These are phyloP conservation scores for Syngnathus acus DNA, from an alignment of 2,797 vertebrate genomes.

Conservation along the genomic window DNA sequence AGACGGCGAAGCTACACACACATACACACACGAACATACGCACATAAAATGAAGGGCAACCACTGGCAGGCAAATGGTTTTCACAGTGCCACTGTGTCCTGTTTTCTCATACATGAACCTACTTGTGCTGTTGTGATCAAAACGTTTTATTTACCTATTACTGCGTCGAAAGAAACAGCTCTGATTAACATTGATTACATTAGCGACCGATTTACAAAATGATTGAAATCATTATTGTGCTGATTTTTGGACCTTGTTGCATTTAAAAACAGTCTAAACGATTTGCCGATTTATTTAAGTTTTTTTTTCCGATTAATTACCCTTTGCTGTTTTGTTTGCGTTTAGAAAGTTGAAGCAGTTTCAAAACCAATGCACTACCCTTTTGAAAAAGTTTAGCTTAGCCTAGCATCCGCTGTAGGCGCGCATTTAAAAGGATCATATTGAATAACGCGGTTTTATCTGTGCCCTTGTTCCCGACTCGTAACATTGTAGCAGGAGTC, in stretches of 20 bases:
- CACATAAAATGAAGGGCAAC: conserved; percentile 7
- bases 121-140: not conserved
- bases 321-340: not conserved
- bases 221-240: not conserved
- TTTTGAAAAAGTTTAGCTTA: not conserved
- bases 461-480: conserved; percentile 11
- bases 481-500: conserved; percentile 50
- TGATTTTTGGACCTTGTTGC: not conserved
- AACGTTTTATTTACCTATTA: not conserved
- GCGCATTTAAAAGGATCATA: no score
- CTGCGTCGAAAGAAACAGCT: no score
- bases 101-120: not conserved
- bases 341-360: not conserved
- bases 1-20: conserved; percentile 41
- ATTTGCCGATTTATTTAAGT: not conserved
- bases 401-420: no score
- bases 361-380: not conserved
- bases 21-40: not conserved
- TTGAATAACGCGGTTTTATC: no score
- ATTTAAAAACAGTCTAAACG: not conserved
- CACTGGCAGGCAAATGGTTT: conserved; percentile 33
- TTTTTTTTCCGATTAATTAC: not conserved
- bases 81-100: conserved; percentile 9
- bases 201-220: not conserved
- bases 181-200: not conserved